Evolutionary conservation across 2,888 invertebrate genomes (phyloP).

Genomic region (Polia nebulosa): DNA sequence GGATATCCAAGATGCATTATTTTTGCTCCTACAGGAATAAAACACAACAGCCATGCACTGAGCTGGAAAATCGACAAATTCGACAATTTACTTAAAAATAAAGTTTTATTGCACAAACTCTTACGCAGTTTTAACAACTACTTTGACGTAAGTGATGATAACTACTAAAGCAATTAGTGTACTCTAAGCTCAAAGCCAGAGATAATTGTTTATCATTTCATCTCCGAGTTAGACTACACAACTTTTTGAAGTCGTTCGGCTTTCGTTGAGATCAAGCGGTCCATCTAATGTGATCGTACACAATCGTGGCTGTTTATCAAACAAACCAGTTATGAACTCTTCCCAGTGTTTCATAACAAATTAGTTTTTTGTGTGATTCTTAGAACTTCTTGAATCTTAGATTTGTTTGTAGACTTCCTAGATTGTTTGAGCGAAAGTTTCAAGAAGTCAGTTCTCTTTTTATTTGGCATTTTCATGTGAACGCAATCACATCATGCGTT

Average conservation of each 20-base stretch:
- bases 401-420: slow-evolving; percentile 26
- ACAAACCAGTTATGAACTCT: slow-evolving; percentile 79
- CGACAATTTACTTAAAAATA: not conserved
- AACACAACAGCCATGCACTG: not conserved
- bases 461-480: not conserved
- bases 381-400: slow-evolving; percentile 61
- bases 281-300: slow-evolving; percentile 47
- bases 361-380: slow-evolving; percentile 69
- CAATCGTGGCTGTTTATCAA: slow-evolving; percentile 72
- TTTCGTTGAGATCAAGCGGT: slow-evolving; percentile 48
- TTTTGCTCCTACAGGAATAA: not conserved
- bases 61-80: not conserved
- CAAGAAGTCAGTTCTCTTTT: slow-evolving; percentile 1
- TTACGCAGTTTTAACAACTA: not conserved
- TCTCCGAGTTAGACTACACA: slow-evolving; percentile 51
- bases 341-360: slow-evolving; percentile 81
- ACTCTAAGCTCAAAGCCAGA: slow-evolving; percentile 32
- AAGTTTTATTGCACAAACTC: not conserved
- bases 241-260: slow-evolving; percentile 50
- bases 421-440: slow-evolving; percentile 1
- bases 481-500: not conserved
- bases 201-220: slow-evolving; percentile 47
- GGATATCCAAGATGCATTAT: not conserved
- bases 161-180: slow-evolving; percentile 40
- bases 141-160: slow-evolving; percentile 24